phyloP scores from a whole-genome alignment of 2,113 vertebrate genomes.

The Ammodytes dubius region DNA sequence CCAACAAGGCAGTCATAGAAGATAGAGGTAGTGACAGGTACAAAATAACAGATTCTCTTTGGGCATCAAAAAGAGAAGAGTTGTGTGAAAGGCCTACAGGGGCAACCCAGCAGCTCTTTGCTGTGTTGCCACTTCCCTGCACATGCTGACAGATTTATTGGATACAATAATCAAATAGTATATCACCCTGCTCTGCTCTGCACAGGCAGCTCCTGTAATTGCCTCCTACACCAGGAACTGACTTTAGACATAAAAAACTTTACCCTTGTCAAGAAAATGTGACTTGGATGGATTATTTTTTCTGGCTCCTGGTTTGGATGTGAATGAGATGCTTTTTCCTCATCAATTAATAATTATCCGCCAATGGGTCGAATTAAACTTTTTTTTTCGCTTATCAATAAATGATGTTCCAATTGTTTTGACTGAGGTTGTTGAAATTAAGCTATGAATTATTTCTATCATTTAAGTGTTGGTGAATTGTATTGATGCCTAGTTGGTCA shows the following conservation, averaged over 20 bases:
- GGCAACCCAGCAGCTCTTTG: constrained; percentile 36
- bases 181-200: constrained; percentile 62
- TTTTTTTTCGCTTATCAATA: too few species aligned
- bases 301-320: background rate
- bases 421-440: background rate
- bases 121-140: constrained; percentile 41
- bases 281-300: constrained; percentile 22
- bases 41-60: constrained; percentile 16
- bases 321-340: background rate
- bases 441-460: background rate
- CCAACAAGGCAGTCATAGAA: background rate
- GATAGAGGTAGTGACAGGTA: constrained; percentile 20
- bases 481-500: background rate
- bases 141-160: constrained; percentile 76
- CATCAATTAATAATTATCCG: too few species aligned
- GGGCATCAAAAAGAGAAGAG: constrained; percentile 26
- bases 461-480: background rate
- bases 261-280: constrained; percentile 20
- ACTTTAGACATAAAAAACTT: constrained; percentile 46
- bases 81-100: constrained; percentile 27
- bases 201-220: constrained; percentile 67
- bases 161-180: constrained; percentile 70
- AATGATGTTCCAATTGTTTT: too few species aligned
- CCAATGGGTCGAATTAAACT: too few species aligned
- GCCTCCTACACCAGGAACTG: constrained; percentile 59